Base-by-base conservation (phyloP, 2,888 invertebrate genomes). In the Dolichopus griseipennis region DNA sequence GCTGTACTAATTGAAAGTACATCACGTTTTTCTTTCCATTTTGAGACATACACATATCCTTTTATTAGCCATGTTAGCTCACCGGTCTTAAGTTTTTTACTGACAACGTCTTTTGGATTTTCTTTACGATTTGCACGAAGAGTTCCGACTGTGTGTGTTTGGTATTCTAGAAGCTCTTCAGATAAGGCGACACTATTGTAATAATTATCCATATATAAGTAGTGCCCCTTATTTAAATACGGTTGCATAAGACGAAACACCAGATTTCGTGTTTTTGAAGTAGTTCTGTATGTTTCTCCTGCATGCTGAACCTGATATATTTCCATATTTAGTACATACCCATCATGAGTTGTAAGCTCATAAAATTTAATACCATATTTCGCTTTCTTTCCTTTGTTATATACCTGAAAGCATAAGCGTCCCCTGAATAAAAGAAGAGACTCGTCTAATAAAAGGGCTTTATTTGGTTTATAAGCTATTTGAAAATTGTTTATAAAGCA, bases 201-300 rank as follows among this genome's bases (percentile, higher is more conserved):
- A 71, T 71, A 73, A 69, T 73, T 74, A 66, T 76, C 75, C 75
- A 75, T 76, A 68, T 69, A 75, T 22, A 77, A 65, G 67, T 75
- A 69, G 70, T 75, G 74, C 33, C 75, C 75, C 67, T 74, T 73
- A 67, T 74, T 69, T 20, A 76, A 68, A 68, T 74, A 75, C 27
- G 75, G 73, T 66, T 72, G 37, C 72, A 75, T 73, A 27, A 27
- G 27, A 5, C 27, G 27, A 27, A 27, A 65, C 76, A 70, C 66
- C 72, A 66, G 67, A 76, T 66, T 10, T 75, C 75, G 41, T 9
- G 41, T 41, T 41, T 41, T 41, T 41, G 41, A 41, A 41, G 15
- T 41, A n/a, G 15, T 43, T 15, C 15, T 43, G 15, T 15, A 3
- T 4, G 43, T 52, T 52, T 52, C 52, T 18, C 52, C 52, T 52